Conservation (phyloP, 2,113 vertebrate genomes). For the Nothoprocta pentlandii region DNA sequence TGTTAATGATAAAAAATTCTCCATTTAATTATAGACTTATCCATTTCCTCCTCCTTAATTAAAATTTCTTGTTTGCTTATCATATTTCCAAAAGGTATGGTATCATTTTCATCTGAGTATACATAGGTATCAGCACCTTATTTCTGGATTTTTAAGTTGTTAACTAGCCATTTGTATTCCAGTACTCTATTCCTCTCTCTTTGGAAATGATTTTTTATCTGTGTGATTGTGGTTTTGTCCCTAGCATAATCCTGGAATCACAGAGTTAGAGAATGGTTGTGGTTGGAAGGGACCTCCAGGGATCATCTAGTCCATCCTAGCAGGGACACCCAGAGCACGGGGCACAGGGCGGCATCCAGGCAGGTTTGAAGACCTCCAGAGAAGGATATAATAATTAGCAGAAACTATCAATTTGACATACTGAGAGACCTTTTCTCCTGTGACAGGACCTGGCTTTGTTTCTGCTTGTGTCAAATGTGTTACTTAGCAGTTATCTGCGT, state of each 20-base stretch:
- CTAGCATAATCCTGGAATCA: not conserved
- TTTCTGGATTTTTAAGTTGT: not conserved
- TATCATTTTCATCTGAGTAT: not conserved
- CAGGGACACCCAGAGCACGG: not conserved
- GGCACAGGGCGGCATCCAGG: too few relatives aligned
- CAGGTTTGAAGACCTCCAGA: too few relatives aligned
- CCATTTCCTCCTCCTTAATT: not conserved
- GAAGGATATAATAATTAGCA: not conserved
- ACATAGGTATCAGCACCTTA: rapidly evolving
- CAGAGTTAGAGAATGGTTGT: not conserved
- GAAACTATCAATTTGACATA: not conserved
- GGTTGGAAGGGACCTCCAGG: too few relatives aligned
- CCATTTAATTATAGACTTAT: not conserved
- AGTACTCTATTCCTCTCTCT: not conserved
- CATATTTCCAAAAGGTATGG: not conserved
- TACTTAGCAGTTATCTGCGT: not conserved
- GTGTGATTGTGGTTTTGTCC: not conserved
- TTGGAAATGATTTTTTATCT: not conserved
- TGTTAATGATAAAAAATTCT: not conserved
- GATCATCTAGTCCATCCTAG: not conserved
- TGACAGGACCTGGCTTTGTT: not conserved
- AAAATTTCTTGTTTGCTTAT: not conserved
- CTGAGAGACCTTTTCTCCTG: not conserved
- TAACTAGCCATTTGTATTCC: not conserved
- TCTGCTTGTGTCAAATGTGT: not conserved